Conservation (phyloP, 2,113 vertebrate species). For the Gnathonemus echidnorhynchus region DNA sequence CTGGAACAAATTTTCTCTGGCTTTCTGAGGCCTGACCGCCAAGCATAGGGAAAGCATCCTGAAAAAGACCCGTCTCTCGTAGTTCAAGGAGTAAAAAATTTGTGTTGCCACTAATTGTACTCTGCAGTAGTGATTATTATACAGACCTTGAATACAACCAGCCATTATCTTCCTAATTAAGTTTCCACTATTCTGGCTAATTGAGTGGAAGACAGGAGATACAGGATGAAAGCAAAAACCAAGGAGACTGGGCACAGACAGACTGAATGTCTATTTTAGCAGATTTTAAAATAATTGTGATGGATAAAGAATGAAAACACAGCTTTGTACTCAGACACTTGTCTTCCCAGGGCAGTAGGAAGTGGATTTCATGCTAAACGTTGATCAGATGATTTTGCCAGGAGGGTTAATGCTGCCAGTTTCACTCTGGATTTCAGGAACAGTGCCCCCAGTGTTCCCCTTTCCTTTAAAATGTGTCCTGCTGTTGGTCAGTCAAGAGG, state of each 20-base stretch:
- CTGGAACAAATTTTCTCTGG: neutral
- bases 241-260: neutral
- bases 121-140: neutral
- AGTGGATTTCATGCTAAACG: neutral
- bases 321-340: neutral
- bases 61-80: neutral
- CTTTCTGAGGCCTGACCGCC: constrained; percentile 24
- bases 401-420: neutral
- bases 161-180: neutral
- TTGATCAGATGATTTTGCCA: neutral
- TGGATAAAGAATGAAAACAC: neutral
- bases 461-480: neutral
- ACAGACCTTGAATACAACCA: neutral
- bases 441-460: neutral
- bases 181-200: neutral
- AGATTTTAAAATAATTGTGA: neutral
- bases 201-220: neutral
- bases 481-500: neutral
- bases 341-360: neutral
- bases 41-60: neutral
- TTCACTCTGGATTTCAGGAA: neutral
- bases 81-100: neutral
- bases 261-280: neutral
- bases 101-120: neutral
- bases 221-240: neutral